phyloP scores from a whole-genome alignment of 1,140 invertebrate genomes.

The Lepidurus packardi region DNA sequence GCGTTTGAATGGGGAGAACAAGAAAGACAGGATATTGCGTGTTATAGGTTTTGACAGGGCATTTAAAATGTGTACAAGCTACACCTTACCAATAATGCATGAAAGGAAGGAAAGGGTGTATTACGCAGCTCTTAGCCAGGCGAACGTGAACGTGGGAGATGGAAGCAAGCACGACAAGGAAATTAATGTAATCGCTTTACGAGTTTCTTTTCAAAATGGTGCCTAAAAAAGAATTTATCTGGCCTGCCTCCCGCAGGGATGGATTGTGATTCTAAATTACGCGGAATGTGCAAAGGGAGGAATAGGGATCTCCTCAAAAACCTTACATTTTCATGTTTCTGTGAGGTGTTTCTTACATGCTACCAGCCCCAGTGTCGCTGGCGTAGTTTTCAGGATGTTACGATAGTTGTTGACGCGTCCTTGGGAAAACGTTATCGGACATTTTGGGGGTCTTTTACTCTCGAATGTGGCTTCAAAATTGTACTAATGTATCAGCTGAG shows the following conservation, averaged over 20 bases:
- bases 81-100: background rate
- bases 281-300: too few species aligned
- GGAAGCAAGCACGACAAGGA: background rate
- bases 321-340: background rate
- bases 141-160: background rate
- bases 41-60: background rate
- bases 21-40: background rate
- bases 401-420: constrained; percentile 7
- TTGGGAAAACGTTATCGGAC: background rate
- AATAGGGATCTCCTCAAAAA: background rate
- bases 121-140: background rate
- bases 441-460: background rate
- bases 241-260: background rate
- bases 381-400: constrained; percentile 11
- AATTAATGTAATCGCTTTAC: background rate
- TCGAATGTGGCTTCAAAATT: background rate
- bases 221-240: background rate
- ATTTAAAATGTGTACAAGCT: background rate
- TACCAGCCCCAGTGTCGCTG: background rate
- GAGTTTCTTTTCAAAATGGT: constrained; percentile 11
- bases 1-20: background rate
- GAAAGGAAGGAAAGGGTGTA: background rate
- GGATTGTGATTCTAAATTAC: background rate
- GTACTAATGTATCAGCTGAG: background rate
- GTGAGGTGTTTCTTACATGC: background rate